Percentiles rank a stretch among this genome's conserved stretches.
These are phyloP conservation scores for Sinocyclocheilus maitianheensis DNA, from an alignment of 2,113 vertebrate genomes.

Conservation along the genomic window DNA sequence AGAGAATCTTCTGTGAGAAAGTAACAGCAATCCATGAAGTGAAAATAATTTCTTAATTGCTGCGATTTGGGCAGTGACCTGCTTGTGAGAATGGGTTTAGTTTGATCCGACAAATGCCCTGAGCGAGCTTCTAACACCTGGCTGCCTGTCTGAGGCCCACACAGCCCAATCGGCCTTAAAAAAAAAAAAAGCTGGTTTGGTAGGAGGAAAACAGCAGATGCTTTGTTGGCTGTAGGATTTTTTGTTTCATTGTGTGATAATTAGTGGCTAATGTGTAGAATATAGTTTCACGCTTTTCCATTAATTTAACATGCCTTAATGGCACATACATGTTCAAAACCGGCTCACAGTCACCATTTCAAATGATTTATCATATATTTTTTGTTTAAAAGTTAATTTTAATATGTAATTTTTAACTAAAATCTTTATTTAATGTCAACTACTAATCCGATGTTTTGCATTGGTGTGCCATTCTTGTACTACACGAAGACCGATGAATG, in stretches of 20 bases:
- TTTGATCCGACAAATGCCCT: slow-evolving; percentile 52
- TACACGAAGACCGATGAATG: neutral
- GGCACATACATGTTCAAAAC: neutral
- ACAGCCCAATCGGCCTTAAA: neutral
- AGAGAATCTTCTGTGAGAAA: neutral
- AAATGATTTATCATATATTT: neutral
- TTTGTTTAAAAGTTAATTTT: neutral
- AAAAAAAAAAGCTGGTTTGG: slow-evolving; percentile 1
- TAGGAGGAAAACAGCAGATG: neutral
- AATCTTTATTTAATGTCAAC: neutral
- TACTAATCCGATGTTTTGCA: neutral
- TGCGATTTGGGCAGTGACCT: slow-evolving; percentile 49
- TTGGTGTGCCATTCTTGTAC: neutral
- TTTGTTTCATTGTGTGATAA: slow-evolving; percentile 24
- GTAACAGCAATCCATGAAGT: slow-evolving; percentile 58
- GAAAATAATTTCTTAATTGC: slow-evolving; percentile 69
- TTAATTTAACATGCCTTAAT: slow-evolving; percentile 4
- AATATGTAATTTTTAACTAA: too few species aligned
- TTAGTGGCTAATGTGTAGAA: slow-evolving; percentile 28
- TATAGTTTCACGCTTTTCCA: neutral
- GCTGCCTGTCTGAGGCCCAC: slow-evolving; percentile 44
- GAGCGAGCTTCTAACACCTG: slow-evolving; percentile 62
- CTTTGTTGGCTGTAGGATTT: slow-evolving; percentile 25
- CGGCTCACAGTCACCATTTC: neutral
- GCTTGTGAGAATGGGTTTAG: slow-evolving; percentile 58